These are phyloP conservation scores for Crepidodera aurea DNA, from an alignment of 2,888 invertebrate genomes.

Conservation along the genomic window DNA sequence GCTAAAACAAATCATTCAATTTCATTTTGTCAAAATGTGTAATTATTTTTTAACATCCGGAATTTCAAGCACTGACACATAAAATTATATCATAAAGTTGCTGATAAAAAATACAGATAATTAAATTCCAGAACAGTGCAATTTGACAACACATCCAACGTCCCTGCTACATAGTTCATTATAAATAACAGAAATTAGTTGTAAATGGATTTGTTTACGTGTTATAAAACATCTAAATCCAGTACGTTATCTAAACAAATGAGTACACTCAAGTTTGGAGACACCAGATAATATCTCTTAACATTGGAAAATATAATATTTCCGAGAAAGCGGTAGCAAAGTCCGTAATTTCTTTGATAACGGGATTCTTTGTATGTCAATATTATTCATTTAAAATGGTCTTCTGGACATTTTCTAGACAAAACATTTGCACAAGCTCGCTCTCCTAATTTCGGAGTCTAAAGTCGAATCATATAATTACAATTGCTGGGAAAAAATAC, in stretches of 20 bases:
- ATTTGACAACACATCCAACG: too few relatives aligned
- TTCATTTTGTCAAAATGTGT: too few relatives aligned
- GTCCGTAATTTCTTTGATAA: conserved; percentile 1
- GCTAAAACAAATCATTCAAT: too few relatives aligned
- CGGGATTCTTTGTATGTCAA: conserved; percentile 5
- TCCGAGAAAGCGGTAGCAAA: conserved; percentile 16
- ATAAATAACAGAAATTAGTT: too few relatives aligned
- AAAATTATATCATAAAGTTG: too few relatives aligned
- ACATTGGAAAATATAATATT: conserved; percentile 20
- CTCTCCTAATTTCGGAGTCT: neutral
- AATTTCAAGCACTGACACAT: too few relatives aligned
- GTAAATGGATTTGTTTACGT: conserved; percentile 8
- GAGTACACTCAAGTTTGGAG: conserved; percentile 16
- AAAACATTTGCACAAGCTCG: conserved; percentile 8
- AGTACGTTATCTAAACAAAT: conserved; percentile 20
- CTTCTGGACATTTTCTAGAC: neutral
- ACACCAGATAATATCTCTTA: conserved; percentile 20
- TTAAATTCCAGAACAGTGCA: too few relatives aligned
- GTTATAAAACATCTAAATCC: conserved; percentile 12
- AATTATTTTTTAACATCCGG: too few relatives aligned
- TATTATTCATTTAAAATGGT: conserved; percentile 5
- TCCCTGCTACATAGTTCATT: too few relatives aligned
- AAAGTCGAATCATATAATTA: neutral
- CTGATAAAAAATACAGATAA: too few relatives aligned
- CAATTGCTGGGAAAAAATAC: too few relatives aligned